Evolutionary conservation across 2,888 invertebrate species (phyloP).

Genomic region (Mythimna albipuncta): DNA sequence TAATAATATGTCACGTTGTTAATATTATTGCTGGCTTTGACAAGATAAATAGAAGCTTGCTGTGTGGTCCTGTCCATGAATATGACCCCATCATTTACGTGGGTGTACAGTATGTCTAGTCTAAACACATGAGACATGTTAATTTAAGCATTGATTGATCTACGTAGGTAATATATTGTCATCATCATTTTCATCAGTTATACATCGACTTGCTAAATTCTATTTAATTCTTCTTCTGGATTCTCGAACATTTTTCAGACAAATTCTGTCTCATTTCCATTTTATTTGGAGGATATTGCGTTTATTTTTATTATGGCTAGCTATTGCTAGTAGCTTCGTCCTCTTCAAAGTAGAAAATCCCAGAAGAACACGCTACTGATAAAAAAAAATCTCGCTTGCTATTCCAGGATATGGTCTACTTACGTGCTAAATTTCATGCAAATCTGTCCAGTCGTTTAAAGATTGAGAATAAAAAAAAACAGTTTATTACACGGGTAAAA

Average conservation of each 20-base stretch:
- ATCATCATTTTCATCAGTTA: neutral
- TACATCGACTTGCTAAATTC: neutral
- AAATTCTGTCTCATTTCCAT: neutral
- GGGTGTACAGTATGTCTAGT: constrained; percentile 1
- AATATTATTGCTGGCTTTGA: constrained; percentile 27
- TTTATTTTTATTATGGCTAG: neutral
- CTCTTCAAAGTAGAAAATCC: too few relatives aligned
- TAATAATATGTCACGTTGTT: constrained; percentile 14
- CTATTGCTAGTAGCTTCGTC: too few relatives aligned
- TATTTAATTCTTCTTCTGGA: neutral
- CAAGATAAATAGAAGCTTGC: constrained; percentile 16
- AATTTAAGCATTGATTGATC: constrained; percentile 16
- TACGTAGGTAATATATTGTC: neutral
- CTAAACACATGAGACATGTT: constrained; percentile 2
- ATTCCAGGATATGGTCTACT: too few relatives aligned
- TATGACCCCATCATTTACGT: constrained; percentile 11
- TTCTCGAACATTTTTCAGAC: neutral
- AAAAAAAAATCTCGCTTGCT: too few relatives aligned
- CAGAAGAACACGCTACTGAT: too few relatives aligned
- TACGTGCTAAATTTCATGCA: too few relatives aligned
- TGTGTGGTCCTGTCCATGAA: constrained; percentile 21
- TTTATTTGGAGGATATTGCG: neutral
- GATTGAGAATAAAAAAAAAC: too few relatives aligned
- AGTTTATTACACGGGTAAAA: too few relatives aligned
- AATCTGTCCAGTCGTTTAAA: too few relatives aligned